These are phyloP conservation scores for Helicolenus hilgendorfi DNA, from an alignment of 2,797 vertebrate genomes.

Conservation along the genomic window DNA sequence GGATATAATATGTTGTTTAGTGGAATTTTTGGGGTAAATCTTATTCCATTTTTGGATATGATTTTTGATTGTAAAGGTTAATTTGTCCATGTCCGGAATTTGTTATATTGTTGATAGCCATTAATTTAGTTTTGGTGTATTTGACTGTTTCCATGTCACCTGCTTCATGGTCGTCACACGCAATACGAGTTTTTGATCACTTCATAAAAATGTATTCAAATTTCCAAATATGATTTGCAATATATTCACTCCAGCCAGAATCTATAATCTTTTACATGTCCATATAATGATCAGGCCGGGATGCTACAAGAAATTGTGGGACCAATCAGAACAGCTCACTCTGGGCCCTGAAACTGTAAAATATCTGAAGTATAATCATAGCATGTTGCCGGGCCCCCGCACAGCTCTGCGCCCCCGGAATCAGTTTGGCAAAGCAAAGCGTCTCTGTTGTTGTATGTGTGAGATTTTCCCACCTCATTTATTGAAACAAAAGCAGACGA, in stretches of 20 bases:
- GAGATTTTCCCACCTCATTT: neutral
- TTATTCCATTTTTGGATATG: too few relatives aligned
- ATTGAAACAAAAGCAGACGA: neutral
- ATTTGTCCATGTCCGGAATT: too few relatives aligned
- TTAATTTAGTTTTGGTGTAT: too few relatives aligned
- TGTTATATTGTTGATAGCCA: too few relatives aligned
- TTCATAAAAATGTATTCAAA: neutral
- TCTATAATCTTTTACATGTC: neutral
- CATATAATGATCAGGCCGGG: neutral
- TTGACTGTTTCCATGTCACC: too few relatives aligned
- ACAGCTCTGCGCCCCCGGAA: neutral
- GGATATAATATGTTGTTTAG: too few relatives aligned
- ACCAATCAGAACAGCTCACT: neutral
- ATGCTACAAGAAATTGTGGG: neutral
- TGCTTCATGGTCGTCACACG: too few relatives aligned
- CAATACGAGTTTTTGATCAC: neutral
- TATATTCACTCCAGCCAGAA: neutral
- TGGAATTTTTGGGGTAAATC: too few relatives aligned
- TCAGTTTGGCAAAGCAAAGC: neutral
- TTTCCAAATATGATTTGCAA: neutral
- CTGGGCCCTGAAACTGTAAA: neutral
- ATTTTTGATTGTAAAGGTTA: too few relatives aligned
- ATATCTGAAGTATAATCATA: neutral
- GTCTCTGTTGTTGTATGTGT: neutral
- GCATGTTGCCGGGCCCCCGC: neutral